Conservation (phyloP, 92 coral and sea anemone species). For the Parazoanthus atlanticus region DNA sequence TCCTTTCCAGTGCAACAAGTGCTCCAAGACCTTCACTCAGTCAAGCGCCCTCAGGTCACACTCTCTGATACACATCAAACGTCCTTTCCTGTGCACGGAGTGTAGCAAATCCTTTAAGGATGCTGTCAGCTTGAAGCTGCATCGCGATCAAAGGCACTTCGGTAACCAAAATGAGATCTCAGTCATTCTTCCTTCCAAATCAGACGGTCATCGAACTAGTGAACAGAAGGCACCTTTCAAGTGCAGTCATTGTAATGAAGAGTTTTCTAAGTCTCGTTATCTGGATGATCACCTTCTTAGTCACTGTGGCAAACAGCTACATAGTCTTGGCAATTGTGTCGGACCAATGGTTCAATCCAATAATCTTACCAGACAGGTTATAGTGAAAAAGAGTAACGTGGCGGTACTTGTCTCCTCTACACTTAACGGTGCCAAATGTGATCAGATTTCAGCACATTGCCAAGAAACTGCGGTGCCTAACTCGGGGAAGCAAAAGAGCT, state of each 20-base stretch:
- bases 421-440: not conserved
- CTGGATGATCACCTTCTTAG: conserved; percentile 19
- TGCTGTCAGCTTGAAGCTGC: not conserved
- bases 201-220: not conserved
- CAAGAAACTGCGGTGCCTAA: not conserved
- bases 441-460: not conserved
- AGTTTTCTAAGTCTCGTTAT: conserved; percentile 1
- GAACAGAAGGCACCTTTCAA: not conserved
- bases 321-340: not conserved
- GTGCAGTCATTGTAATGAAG: conserved; percentile 17
- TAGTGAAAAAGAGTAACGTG: not conserved
- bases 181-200: not conserved
- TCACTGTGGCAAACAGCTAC: not conserved
- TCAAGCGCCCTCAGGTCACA: conserved; percentile 33
- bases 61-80: conserved; percentile 14
- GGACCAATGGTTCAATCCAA: not conserved
- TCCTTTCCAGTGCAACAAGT: conserved; percentile 13
- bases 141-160: not conserved
- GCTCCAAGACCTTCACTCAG: conserved; percentile 32
- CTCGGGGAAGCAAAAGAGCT: not conserved
- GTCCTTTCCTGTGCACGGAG: conserved; percentile 28
- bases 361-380: not conserved
- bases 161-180: not conserved
- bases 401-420: too few species aligned
- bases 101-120: conserved; percentile 34